Evolutionary conservation across 1,140 invertebrate genomes (phyloP).

Genomic region (Ooceraea biroi): DNA sequence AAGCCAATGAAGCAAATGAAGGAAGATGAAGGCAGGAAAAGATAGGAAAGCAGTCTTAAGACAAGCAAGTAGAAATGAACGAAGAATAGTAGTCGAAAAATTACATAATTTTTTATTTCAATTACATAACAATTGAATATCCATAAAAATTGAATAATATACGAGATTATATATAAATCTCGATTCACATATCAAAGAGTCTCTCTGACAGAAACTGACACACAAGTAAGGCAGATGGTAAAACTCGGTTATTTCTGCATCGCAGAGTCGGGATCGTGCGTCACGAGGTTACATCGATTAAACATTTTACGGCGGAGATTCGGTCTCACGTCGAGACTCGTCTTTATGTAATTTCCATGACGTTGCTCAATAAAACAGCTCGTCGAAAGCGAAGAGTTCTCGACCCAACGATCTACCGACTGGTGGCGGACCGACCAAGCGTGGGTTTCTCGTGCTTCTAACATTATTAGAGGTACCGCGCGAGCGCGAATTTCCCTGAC

Average conservation of each 20-base stretch:
- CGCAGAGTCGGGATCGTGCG: not conserved
- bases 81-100: slow-evolving; percentile 2
- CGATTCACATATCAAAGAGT: not conserved
- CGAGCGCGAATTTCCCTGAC: slow-evolving; percentile 41
- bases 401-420: not conserved
- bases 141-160: not conserved
- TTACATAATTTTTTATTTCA: not conserved
- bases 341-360: slow-evolving; percentile 48
- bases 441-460: slow-evolving; percentile 38
- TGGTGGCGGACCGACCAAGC: not conserved
- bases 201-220: too few relatives aligned
- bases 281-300: slow-evolving; percentile 3
- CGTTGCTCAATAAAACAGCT: slow-evolving; percentile 54
- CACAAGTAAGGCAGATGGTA: not conserved
- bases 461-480: slow-evolving; percentile 48
- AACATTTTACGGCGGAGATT: not conserved
- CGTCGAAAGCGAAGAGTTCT: slow-evolving; percentile 32
- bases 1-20: not conserved
- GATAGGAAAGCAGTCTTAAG: not conserved
- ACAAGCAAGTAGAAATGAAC: slow-evolving; percentile 6
- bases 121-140: not conserved
- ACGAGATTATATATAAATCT: not conserved
- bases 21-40: not conserved
- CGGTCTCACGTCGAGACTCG: not conserved
- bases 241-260: not conserved